These are phyloP conservation scores for Zonitis immaculata DNA, from an alignment of 2,888 invertebrate species.

Conservation along the genomic window DNA sequence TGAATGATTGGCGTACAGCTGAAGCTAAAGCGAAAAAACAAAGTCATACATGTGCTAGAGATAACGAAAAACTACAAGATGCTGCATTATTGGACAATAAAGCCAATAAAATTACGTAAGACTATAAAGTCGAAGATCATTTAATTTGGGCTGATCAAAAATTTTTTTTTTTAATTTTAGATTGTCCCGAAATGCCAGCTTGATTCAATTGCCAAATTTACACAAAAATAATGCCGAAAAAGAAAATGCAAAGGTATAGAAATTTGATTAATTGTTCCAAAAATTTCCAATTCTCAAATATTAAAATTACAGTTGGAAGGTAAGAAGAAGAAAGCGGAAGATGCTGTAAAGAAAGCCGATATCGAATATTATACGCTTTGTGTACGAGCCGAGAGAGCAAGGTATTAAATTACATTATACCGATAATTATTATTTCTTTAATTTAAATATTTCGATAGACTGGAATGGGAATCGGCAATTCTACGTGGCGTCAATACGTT, in stretches of 20 bases:
- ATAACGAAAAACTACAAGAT: conserved; percentile 89
- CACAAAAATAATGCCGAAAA: conserved; percentile 52
- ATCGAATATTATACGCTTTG: conserved; percentile 90
- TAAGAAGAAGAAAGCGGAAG: conserved; percentile 85
- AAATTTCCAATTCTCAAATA: neutral
- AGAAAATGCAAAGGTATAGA: conserved; percentile 58
- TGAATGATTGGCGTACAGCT: conserved; percentile 80
- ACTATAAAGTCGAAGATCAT: no score
- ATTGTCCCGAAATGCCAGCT: conserved; percentile 46
- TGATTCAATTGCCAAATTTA: conserved; percentile 46
- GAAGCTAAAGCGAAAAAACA: conserved; percentile 88
- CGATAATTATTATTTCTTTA: no score
- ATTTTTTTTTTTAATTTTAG: conserved; percentile 37
- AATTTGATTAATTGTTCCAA: no score
- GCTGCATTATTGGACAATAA: conserved; percentile 59
- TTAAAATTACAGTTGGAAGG: conserved; percentile 63
- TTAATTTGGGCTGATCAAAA: no score
- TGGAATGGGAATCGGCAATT: conserved; percentile 91
- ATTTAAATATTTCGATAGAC: no score
- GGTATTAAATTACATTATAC: no score
- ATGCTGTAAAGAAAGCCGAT: conserved; percentile 86
- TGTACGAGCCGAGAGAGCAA: conserved; percentile 82
- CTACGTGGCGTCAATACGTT: conserved; percentile 80
- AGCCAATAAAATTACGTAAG: conserved; percentile 40
- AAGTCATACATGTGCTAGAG: conserved; percentile 80